These are phyloP conservation scores for Actias luna DNA, from an alignment of 2,888 invertebrate species.

Conservation along the genomic window DNA sequence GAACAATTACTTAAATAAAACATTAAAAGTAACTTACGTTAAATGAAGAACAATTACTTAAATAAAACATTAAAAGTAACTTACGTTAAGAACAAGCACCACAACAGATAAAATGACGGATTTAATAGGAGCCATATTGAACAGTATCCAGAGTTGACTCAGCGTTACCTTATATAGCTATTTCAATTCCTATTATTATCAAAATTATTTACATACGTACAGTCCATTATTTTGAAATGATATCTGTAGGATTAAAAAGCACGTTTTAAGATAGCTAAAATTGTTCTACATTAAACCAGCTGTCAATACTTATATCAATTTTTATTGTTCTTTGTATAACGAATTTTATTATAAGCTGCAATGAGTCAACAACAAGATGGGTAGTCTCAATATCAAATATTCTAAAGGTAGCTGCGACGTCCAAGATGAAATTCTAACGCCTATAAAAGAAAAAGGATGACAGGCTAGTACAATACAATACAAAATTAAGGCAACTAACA, in stretches of 20 bases:
- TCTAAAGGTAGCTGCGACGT: too few relatives aligned
- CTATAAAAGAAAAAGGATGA: too few relatives aligned
- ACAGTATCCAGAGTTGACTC: constrained; percentile 21
- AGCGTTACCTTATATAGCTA: constrained; percentile 10
- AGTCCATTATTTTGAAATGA: background rate
- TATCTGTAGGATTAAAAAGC: background rate
- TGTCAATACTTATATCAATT: background rate
- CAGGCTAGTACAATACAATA: too few relatives aligned
- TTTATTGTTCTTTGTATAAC: constrained; percentile 2
- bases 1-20: background rate
- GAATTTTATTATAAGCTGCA: background rate
- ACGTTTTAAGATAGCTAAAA: background rate
- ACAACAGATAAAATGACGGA: constrained; percentile 40
- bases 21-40: background rate
- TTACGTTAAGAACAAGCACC: constrained; percentile 46
- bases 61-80: constrained; percentile 12
- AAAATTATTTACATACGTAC: background rate
- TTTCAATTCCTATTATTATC: constrained; percentile 9
- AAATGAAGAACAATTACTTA: background rate
- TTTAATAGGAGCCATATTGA: constrained; percentile 48
- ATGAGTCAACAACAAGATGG: background rate
- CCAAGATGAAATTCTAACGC: too few relatives aligned
- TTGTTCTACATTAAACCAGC: background rate
- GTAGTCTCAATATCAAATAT: too few relatives aligned
- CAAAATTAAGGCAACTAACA: too few relatives aligned